Evolutionary conservation across 2,888 invertebrate species (phyloP), one percentile per base, ranked within the genome.

Genomic region (Plutella xylostella): DNA sequence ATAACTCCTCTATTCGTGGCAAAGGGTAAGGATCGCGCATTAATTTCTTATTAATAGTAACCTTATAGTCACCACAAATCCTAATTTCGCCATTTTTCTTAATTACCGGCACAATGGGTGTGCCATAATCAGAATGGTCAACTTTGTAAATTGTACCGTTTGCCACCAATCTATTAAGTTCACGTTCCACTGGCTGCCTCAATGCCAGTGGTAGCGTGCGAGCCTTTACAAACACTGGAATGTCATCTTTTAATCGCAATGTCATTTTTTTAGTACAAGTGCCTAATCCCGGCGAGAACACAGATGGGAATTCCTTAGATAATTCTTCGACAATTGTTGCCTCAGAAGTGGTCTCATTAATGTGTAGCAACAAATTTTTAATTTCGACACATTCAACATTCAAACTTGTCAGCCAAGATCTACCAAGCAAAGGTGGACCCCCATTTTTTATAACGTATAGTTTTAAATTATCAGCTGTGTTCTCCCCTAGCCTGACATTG

Each of bases 101-200:
- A 47, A 43, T 45, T 34, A 25, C 41, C 30, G 31, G 43, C 3
- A 43, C 37, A 6, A 43, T 43, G 20, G 47, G 47, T 15, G 58
- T 61, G 6, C 56, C 59, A 37, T 55, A 57, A 9, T 57, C 57
- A 0, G 57, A 59, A 6, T 48, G 30, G 4, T 58, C 58, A 0
- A 60, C 55, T 14, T 48, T 48, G 28, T 51, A 51, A 19, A 61
- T 56, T 6, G 48, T 46, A 20, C 48, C 53, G 33, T 52, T 55
- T 18, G 43, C 42, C 38, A 54, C 51, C 28, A 62, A 43, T 1
- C 59, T 48, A 3, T 34, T 18, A 11, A 43, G 22, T 17, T 43
- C 43, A 15, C n/a, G 30, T n/a, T 21, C 43, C 5, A 43, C 43
- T 3, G 33, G 19, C 21, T n/a, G 22, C 4, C 21, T 20, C 25